These are phyloP conservation scores for Tachysurus vachellii DNA, from an alignment of 2,113 vertebrate genomes.

Conservation along the genomic window DNA sequence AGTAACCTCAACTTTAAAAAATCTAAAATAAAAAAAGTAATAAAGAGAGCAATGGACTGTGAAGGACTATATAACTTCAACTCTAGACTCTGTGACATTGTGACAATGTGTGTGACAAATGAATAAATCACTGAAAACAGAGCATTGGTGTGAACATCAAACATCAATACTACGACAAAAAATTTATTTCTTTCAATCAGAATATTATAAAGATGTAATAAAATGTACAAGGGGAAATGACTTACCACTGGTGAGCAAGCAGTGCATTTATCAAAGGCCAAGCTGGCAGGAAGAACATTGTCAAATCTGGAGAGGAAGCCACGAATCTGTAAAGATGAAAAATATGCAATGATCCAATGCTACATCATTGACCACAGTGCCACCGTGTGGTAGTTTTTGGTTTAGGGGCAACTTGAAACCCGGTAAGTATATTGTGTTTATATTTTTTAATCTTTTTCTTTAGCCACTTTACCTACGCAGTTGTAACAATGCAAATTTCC, in stretches of 20 bases:
- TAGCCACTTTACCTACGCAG: too few species aligned
- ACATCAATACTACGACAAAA: neutral
- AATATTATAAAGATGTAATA: neutral
- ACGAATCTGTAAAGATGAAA: conserved; percentile 81
- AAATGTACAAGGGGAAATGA: conserved; percentile 33
- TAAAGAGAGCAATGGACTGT: too few species aligned
- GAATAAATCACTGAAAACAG: neutral
- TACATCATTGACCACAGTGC: conserved; percentile 43
- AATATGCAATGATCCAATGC: neutral
- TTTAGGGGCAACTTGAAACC: too few species aligned
- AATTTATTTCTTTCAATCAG: neutral
- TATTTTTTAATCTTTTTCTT: too few species aligned
- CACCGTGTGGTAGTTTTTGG: conserved; percentile 39
- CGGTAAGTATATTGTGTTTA: too few species aligned
- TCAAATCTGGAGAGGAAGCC: conserved; percentile 97
- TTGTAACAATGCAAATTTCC: too few species aligned
- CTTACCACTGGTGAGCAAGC: conserved; percentile 93
- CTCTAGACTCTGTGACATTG: conserved; percentile 16
- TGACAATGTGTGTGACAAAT: neutral
- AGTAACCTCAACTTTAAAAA: neutral
- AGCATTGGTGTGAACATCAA: neutral
- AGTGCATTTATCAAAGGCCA: conserved; percentile 98
- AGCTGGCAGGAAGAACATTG: conserved; percentile 95
- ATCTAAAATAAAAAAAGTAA: neutral
- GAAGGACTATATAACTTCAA: neutral